A percentile compares a stretch with the other conserved stretches of the same genome.
phyloP scores from a whole-genome alignment of 1,140 invertebrate genomes.

The Camponotus floridanus region DNA sequence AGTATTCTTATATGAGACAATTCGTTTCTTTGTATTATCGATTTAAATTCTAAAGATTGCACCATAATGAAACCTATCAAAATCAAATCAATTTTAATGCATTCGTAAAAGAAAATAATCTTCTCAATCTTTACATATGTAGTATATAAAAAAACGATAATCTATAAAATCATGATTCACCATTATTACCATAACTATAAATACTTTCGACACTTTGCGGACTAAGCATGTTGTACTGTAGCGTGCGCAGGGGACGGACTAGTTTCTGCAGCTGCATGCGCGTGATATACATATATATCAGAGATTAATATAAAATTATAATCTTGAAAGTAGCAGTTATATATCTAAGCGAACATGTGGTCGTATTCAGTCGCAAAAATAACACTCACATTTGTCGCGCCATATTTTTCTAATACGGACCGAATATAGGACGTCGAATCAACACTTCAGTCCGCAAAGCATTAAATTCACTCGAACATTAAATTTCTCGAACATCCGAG shows the following conservation, averaged over 20 bases:
- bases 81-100: not conserved
- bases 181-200: constrained; percentile 10
- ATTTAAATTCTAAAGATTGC: constrained; percentile 17
- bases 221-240: constrained; percentile 28
- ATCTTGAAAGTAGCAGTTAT: constrained; percentile 40
- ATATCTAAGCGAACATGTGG: constrained; percentile 39
- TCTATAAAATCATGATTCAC: constrained; percentile 10
- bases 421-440: constrained; percentile 49
- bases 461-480: constrained; percentile 22
- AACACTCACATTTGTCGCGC: constrained; percentile 48
- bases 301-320: constrained; percentile 60
- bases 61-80: not conserved
- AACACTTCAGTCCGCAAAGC: constrained; percentile 46
- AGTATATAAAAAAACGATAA: not conserved
- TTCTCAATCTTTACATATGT: not conserved
- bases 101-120: not conserved
- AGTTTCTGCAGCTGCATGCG: constrained; percentile 51
- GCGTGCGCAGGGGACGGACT: constrained; percentile 57
- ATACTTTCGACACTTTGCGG: constrained; percentile 47
- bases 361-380: constrained; percentile 53
- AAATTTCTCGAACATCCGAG: not conserved
- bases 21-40: not conserved
- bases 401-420: constrained; percentile 30
- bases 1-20: not conserved
- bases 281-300: constrained; percentile 19